Percentiles rank a stretch among this genome's conserved stretches.
phyloP scores from a whole-genome alignment of 2,113 vertebrate genomes.

The Grallaria varia region DNA sequence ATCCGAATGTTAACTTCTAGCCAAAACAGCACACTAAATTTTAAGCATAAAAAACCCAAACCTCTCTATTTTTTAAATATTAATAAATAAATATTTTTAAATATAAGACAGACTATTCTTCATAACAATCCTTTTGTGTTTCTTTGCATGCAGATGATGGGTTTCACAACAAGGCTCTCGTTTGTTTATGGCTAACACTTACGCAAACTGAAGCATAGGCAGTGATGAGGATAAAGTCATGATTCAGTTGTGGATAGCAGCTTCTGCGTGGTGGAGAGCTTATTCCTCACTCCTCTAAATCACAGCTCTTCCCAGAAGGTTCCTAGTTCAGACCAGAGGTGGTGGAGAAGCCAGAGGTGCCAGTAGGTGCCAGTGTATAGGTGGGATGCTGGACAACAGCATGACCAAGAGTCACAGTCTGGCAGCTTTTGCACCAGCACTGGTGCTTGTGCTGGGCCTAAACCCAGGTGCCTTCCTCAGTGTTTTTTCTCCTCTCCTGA shows the following conservation, averaged over 20 bases:
- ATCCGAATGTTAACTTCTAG: background rate
- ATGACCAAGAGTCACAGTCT: background rate
- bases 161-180: background rate
- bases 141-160: background rate
- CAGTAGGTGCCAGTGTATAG: background rate
- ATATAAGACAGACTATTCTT: background rate
- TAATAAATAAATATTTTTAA: background rate
- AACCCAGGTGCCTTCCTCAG: rapidly evolving
- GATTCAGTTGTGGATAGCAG: background rate
- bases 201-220: background rate
- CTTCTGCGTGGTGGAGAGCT: background rate
- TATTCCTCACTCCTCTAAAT: background rate
- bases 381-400: background rate
- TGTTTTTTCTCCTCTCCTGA: background rate
- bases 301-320: background rate
- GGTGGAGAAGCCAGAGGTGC: background rate
- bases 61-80: background rate
- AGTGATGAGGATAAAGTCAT: background rate
- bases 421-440: background rate
- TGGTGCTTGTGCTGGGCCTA: background rate
- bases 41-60: background rate
- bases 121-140: background rate
- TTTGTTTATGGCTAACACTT: background rate
- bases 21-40: background rate
- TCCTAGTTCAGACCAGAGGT: background rate